Evolutionary conservation across 2,888 invertebrate species (phyloP).

Genomic region (Barypeithes pellucidus): DNA sequence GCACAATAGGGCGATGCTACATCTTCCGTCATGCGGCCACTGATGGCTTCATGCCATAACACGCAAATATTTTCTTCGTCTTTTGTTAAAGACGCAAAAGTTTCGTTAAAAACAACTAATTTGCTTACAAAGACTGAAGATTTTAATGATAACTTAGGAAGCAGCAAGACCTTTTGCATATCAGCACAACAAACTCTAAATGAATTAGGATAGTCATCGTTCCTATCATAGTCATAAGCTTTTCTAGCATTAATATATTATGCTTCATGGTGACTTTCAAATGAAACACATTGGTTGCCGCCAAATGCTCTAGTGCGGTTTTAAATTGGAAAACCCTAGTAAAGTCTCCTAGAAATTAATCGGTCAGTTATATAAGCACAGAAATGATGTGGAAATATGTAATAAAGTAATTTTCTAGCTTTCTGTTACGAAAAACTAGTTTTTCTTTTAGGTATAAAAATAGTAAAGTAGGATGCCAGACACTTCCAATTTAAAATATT

Average conservation of each 20-base stretch:
- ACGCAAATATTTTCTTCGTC: conserved; percentile 44
- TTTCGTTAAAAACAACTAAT: conserved; percentile 34
- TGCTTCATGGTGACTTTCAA: too few species aligned
- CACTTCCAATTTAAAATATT: too few species aligned
- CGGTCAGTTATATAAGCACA: too few species aligned
- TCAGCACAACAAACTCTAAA: conserved; percentile 12
- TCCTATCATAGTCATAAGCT: conserved; percentile 18
- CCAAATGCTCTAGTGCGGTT: too few species aligned
- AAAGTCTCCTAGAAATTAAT: too few species aligned
- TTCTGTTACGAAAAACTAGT: too few species aligned
- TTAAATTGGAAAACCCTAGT: too few species aligned
- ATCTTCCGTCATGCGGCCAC: conserved; percentile 45
- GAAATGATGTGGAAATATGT: too few species aligned
- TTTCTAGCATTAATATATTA: conserved; percentile 10
- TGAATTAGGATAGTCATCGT: conserved; percentile 11
- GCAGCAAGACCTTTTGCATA: conserved; percentile 27
- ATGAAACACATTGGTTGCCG: too few species aligned
- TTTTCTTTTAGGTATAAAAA: too few species aligned
- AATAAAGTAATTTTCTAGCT: too few species aligned
- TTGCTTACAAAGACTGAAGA: conserved; percentile 29
- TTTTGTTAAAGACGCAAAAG: conserved; percentile 36
- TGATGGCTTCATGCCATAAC: conserved; percentile 51
- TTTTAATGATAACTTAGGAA: conserved; percentile 23
- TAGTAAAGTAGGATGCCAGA: too few species aligned
- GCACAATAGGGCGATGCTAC: conserved; percentile 42